Conservation (phyloP, 2,797 vertebrate species). For the Antrozous pallidus region DNA sequence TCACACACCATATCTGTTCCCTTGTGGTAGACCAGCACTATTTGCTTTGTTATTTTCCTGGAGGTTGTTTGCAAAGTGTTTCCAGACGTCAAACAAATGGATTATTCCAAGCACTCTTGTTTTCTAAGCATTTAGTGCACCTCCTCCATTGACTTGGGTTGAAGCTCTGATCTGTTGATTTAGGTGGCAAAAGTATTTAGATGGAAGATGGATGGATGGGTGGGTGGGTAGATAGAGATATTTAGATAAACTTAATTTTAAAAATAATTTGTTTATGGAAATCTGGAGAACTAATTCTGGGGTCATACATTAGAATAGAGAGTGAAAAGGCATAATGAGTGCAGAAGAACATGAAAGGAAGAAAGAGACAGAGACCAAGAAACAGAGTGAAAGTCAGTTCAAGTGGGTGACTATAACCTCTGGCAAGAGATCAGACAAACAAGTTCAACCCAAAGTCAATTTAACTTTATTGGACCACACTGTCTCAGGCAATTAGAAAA, state of each 20-base stretch:
- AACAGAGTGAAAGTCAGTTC: slow-evolving; percentile 81
- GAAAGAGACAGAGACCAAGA: slow-evolving; percentile 67
- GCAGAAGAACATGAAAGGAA: slow-evolving; percentile 70
- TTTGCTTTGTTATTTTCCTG: slow-evolving; percentile 84
- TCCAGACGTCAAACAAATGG: slow-evolving; percentile 84
- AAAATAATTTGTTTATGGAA: slow-evolving; percentile 44
- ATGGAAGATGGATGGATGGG: background rate
- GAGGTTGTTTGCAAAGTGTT: slow-evolving; percentile 87
- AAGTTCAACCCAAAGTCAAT: slow-evolving; percentile 84
- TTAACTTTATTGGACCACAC: slow-evolving; percentile 87
- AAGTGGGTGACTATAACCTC: slow-evolving; percentile 81
- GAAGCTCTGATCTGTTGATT: slow-evolving; percentile 54
- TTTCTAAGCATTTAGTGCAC: slow-evolving; percentile 62
- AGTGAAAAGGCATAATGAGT: background rate
- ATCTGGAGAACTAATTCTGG: slow-evolving; percentile 29
- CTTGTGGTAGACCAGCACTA: slow-evolving; percentile 85
- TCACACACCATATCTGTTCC: slow-evolving; percentile 90
- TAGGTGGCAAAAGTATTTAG: slow-evolving; percentile 35
- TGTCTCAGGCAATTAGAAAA: slow-evolving; percentile 87
- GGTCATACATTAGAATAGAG: background rate
- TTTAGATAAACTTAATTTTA: background rate
- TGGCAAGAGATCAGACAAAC: slow-evolving; percentile 84
- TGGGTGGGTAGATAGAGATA: background rate
- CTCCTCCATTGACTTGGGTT: background rate
- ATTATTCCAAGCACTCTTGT: slow-evolving; percentile 73